Evolutionary conservation across 2,888 invertebrate species (phyloP).

Genomic region (Chelonus formosanus): DNA sequence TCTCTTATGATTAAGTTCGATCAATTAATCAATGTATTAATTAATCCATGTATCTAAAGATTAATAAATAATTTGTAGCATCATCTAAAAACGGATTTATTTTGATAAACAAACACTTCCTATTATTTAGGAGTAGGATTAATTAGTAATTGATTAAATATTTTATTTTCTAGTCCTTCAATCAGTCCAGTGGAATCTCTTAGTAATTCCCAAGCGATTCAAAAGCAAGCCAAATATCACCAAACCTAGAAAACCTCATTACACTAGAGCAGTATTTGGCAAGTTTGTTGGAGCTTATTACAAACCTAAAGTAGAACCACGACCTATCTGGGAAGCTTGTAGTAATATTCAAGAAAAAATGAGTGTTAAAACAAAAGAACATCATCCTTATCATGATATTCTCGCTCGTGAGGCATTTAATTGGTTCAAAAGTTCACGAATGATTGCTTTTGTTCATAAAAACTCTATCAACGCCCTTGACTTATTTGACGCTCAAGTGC

Average conservation of each 20-base stretch:
- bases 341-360: conserved; percentile 44
- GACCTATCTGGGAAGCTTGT: conserved; percentile 69
- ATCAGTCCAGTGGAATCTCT: too few species aligned
- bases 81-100: neutral
- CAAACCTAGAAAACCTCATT: conserved; percentile 76
- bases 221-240: conserved; percentile 82
- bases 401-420: conserved; percentile 76
- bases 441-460: conserved; percentile 77
- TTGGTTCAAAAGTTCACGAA: conserved; percentile 76
- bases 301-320: conserved; percentile 57
- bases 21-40: too few species aligned
- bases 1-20: too few species aligned
- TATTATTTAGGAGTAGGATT: neutral
- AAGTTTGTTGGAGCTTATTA: conserved; percentile 74
- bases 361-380: conserved; percentile 31
- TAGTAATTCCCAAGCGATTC: conserved; percentile 70
- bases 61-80: too few species aligned
- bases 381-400: conserved; percentile 77
- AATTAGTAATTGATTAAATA: conserved; percentile 1
- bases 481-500: conserved; percentile 71
- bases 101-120: too few species aligned
- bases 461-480: conserved; percentile 77
- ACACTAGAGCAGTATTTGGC: conserved; percentile 73
- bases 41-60: too few species aligned
- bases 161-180: neutral